These are phyloP conservation scores for Lagopus muta DNA, from an alignment of 2,113 vertebrate genomes.

Conservation along the genomic window DNA sequence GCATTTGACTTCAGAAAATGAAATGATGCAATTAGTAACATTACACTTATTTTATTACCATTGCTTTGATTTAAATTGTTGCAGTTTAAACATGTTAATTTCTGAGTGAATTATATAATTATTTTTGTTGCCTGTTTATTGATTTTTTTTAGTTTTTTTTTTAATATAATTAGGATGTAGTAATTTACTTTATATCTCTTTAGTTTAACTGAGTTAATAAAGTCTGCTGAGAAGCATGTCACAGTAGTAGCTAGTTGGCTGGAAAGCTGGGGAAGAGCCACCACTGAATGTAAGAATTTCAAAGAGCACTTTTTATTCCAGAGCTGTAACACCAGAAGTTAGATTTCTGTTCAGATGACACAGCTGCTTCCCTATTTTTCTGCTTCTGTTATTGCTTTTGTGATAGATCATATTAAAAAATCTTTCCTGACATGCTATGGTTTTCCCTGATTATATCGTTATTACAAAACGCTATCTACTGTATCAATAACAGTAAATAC, in stretches of 20 bases:
- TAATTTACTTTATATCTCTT: slow-evolving; percentile 74
- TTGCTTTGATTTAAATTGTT: slow-evolving; percentile 64
- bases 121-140: slow-evolving; percentile 70
- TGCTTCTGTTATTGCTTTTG: slow-evolving; percentile 19
- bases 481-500: slow-evolving; percentile 11
- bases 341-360: not conserved
- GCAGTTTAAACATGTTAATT: slow-evolving; percentile 70
- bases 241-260: slow-evolving; percentile 14
- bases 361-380: not conserved
- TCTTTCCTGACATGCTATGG: not conserved
- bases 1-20: slow-evolving; percentile 60
- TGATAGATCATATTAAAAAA: slow-evolving; percentile 17
- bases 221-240: slow-evolving; percentile 51
- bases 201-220: slow-evolving; percentile 73
- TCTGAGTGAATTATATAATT: slow-evolving; percentile 72
- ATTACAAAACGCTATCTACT: slow-evolving; percentile 18
- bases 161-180: slow-evolving; percentile 62
- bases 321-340: not conserved
- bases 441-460: slow-evolving; percentile 18
- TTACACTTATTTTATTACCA: slow-evolving; percentile 70
- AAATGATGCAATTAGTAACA: slow-evolving; percentile 54
- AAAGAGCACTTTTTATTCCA: not conserved
- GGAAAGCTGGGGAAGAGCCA: slow-evolving; percentile 28
- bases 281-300: not conserved
- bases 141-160: slow-evolving; percentile 13